A percentile compares a stretch with the other conserved stretches of the same genome.
These are phyloP conservation scores for Ypsolopha sequella DNA, from an alignment of 2,888 invertebrate genomes.

Conservation along the genomic window DNA sequence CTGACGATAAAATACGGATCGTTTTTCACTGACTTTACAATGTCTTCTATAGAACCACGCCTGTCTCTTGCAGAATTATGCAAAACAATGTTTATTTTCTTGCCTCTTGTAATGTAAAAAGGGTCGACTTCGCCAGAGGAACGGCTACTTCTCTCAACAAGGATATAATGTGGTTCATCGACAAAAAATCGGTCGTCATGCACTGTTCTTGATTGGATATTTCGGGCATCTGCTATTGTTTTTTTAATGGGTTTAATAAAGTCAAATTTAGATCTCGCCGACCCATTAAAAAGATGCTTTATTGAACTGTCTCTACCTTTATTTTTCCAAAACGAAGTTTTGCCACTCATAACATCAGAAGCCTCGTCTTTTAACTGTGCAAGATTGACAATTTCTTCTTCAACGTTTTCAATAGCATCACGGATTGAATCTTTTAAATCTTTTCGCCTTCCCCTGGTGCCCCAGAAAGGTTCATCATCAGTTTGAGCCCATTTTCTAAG, in stretches of 20 bases:
- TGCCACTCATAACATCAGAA: neutral
- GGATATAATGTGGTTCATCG: constrained; percentile 66
- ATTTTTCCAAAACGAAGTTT: constrained; percentile 31
- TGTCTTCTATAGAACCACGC: constrained; percentile 51
- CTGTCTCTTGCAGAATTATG: constrained; percentile 32
- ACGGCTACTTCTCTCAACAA: constrained; percentile 56
- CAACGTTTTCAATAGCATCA: constrained; percentile 30
- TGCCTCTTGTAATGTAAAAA: constrained; percentile 48
- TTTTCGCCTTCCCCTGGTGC: constrained; percentile 16
- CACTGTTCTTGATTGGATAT: constrained; percentile 32
- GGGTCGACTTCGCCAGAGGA: constrained; percentile 54
- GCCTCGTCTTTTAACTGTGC: constrained; percentile 21
- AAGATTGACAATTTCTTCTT: constrained; percentile 33
- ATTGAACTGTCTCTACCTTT: constrained; percentile 36
- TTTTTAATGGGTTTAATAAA: neutral
- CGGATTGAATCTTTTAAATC: constrained; percentile 33
- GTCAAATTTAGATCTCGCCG: constrained; percentile 11
- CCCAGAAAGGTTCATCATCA: constrained; percentile 24
- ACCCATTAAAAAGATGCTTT: constrained; percentile 26
- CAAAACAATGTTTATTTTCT: constrained; percentile 34
- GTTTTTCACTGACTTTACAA: constrained; percentile 56
- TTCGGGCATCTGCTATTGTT: neutral
- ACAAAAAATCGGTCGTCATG: constrained; percentile 55
- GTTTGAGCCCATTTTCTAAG: constrained; percentile 48
- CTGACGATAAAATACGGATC: constrained; percentile 66